These are phyloP conservation scores for Poeciliopsis prolifica DNA, from an alignment of 2,113 vertebrate genomes.

Conservation along the genomic window DNA sequence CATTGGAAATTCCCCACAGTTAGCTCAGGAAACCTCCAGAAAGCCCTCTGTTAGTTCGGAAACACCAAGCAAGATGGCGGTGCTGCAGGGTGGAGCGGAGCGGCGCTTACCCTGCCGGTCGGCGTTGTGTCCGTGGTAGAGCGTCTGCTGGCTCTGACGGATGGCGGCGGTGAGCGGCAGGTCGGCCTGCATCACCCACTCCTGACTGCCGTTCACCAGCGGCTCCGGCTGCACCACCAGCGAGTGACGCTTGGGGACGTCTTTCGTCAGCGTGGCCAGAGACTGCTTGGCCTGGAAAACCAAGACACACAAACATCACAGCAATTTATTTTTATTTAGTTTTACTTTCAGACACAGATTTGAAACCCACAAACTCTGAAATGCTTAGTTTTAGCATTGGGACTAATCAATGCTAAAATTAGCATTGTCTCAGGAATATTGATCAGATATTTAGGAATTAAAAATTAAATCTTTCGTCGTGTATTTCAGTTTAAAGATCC, in stretches of 20 bases:
- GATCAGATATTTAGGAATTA: too few species aligned
- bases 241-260: slow-evolving; percentile 94
- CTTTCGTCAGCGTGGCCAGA: slow-evolving; percentile 95
- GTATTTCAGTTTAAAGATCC: too few species aligned
- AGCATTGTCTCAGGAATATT: too few species aligned
- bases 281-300: slow-evolving; percentile 92
- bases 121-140: slow-evolving; percentile 88
- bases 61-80: slow-evolving; percentile 33
- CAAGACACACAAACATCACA: background rate
- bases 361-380: background rate
- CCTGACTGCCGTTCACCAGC: slow-evolving; percentile 97
- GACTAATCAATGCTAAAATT: too few species aligned
- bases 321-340: background rate
- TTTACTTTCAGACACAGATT: background rate
- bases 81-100: background rate
- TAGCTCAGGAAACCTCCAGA: slow-evolving; percentile 55
- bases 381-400: background rate
- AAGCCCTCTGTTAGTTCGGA: slow-evolving; percentile 61
- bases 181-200: slow-evolving; percentile 98
- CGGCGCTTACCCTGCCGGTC: slow-evolving; percentile 91
- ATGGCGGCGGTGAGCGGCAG: slow-evolving; percentile 96
- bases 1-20: slow-evolving; percentile 50
- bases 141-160: slow-evolving; percentile 97
- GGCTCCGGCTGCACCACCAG: slow-evolving; percentile 92
- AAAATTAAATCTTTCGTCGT: too few species aligned